Conservation (phyloP, 2,888 invertebrate genomes). For the Thysanoteuthis rhombus region DNA sequence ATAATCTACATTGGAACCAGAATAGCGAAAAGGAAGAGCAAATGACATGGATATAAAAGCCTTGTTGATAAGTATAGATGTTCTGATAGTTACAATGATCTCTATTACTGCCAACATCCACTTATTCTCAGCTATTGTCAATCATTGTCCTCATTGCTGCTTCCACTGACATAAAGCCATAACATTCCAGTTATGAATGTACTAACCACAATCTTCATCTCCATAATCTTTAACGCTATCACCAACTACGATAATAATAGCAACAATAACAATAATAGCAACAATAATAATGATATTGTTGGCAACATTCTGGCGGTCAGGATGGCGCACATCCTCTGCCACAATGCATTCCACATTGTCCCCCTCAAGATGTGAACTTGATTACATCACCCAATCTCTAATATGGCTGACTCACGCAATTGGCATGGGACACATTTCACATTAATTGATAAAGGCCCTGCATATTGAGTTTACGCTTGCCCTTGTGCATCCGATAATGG, state of each 20-base stretch:
- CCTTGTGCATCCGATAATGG: background rate
- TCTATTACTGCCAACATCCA: background rate
- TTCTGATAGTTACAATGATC: background rate
- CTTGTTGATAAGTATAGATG: background rate
- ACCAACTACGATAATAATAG: background rate
- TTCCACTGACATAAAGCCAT: background rate
- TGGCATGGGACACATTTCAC: slow-evolving; percentile 12
- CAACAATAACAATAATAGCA: background rate
- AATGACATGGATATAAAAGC: too few species aligned
- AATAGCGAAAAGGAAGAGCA: background rate
- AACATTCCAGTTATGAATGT: background rate
- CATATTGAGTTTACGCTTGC: background rate
- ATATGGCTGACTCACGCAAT: background rate
- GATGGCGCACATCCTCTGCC: background rate
- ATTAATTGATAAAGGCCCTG: slow-evolving; percentile 12
- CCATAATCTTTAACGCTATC: background rate
- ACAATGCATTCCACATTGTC: slow-evolving; percentile 12
- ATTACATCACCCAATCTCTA: background rate
- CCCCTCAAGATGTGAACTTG: background rate
- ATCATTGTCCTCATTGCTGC: background rate
- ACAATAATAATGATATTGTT: background rate
- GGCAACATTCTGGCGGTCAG: background rate
- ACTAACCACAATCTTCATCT: background rate
- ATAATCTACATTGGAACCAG: background rate
- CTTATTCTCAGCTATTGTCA: background rate